phyloP scores from a whole-genome alignment of 2,797 vertebrate species.

The Parotocinclus haroldoi region DNA sequence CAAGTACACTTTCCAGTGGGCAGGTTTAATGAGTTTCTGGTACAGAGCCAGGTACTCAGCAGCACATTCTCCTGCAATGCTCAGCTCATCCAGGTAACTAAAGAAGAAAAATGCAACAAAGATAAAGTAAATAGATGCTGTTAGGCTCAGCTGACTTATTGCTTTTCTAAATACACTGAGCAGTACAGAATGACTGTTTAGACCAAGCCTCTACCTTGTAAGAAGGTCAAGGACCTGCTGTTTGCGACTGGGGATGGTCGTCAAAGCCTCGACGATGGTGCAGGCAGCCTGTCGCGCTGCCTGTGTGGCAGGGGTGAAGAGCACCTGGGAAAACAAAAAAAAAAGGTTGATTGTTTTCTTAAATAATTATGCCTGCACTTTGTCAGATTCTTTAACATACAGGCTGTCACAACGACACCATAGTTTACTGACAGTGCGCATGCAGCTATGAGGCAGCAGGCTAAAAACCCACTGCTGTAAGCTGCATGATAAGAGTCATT shows the following conservation, averaged over 20 bases:
- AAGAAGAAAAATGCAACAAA: background rate
- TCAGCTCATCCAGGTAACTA: slow-evolving; percentile 96
- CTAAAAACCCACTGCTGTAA: background rate
- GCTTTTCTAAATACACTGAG: too few relatives aligned
- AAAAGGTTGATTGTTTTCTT: too few relatives aligned
- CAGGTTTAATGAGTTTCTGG: slow-evolving; percentile 94
- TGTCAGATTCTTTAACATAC: too few relatives aligned
- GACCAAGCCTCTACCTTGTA: slow-evolving; percentile 78
- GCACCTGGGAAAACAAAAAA: slow-evolving; percentile 71
- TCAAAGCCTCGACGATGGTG: slow-evolving; percentile 94
- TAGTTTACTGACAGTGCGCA: too few relatives aligned
- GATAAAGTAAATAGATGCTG: background rate
- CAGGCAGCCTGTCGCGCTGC: slow-evolving; percentile 95
- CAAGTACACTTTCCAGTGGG: slow-evolving; percentile 97
- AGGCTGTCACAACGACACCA: too few relatives aligned
- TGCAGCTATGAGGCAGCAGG: too few relatives aligned
- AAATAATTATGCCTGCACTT: too few relatives aligned
- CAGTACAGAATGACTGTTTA: too few relatives aligned
- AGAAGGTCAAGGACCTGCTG: slow-evolving; percentile 96
- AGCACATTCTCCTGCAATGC: slow-evolving; percentile 92
- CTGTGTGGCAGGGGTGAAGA: slow-evolving; percentile 96
- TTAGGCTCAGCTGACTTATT: too few relatives aligned
- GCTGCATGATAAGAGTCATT: background rate
- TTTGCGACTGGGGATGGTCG: slow-evolving; percentile 92
- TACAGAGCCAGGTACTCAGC: slow-evolving; percentile 94